These are phyloP conservation scores for Pseudomyrmex dendroicus DNA, from an alignment of 1,140 invertebrate genomes.

Conservation along the genomic window DNA sequence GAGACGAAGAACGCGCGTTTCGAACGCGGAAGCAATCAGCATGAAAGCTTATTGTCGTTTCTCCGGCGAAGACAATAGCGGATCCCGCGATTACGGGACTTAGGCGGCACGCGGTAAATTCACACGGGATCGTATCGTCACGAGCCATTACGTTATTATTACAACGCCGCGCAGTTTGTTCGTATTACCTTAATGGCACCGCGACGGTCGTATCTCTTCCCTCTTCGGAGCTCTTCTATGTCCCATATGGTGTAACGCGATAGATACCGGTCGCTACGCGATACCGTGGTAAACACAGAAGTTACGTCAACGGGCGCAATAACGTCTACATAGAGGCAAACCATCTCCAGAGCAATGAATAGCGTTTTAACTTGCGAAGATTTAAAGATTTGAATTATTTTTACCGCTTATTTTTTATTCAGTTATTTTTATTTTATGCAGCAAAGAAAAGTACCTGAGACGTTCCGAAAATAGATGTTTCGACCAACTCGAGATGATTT, in stretches of 20 bases:
- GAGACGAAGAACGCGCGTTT: slow-evolving; percentile 20
- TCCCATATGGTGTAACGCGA: slow-evolving; percentile 32
- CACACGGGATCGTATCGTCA: slow-evolving; percentile 52
- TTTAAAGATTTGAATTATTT: too few relatives aligned
- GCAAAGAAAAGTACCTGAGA: too few relatives aligned
- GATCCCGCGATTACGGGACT: slow-evolving; percentile 32
- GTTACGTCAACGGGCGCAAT: neutral
- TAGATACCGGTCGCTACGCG: neutral
- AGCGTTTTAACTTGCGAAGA: too few relatives aligned
- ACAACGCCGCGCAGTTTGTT: slow-evolving; percentile 44
- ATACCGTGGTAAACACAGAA: neutral
- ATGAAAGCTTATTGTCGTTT: slow-evolving; percentile 54
- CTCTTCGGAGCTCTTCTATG: slow-evolving; percentile 1
- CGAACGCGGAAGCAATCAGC: slow-evolving; percentile 29
- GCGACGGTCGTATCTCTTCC: slow-evolving; percentile 26
- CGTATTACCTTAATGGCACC: slow-evolving; percentile 51
- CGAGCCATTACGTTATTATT: slow-evolving; percentile 58
- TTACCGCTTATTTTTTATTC: too few relatives aligned
- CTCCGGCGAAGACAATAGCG: slow-evolving; percentile 33
- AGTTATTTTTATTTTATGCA: too few relatives aligned
- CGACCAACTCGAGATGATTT: neutral
- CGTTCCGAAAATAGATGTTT: too few relatives aligned
- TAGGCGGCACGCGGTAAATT: slow-evolving; percentile 41
- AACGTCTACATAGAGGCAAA: neutral
- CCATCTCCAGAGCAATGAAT: too few relatives aligned